Base-by-base conservation (phyloP, 2,888 invertebrate genomes). In the Blera fallax region DNA sequence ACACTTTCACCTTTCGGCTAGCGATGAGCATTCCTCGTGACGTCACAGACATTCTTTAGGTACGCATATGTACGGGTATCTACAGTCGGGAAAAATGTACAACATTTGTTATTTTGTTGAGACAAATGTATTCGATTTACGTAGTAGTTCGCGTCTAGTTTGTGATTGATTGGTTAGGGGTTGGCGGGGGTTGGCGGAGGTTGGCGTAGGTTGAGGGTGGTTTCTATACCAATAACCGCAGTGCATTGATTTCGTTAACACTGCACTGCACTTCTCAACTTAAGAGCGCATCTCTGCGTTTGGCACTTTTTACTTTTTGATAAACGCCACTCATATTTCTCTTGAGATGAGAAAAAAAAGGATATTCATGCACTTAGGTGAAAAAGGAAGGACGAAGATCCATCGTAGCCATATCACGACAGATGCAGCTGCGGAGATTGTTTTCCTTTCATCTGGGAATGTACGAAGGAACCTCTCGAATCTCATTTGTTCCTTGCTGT, bases 401-500 rank as follows among this genome's bases (percentile, higher is more conserved):
- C 48, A 50, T 45, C 2, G 18, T 32, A 56, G 40, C 52, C 60
- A 32, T 67, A 73, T 81, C 83, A 62, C 60, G 83, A 78, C 78
- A 78, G 78, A 78, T 83, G 65, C 82, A 83, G 81, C 34, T 64
- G 43, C 7, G 24, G 34, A 62, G 67, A 73, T 77, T 83, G 78
- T 78, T 83, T 78, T 83, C 62, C 72, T 78, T 83, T 78, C 83
- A 83, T 83, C 72, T 72, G 50, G 14, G 6, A 11, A 5, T 45
- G 52, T 16, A 52, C 10, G 50, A 50, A 29, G 48, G n/a, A 50
- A 62, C 64, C 62, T 79, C 16, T 72, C n/a, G 64, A 70, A 77
- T 65, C 56, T 65, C 77, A 72, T 77, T 58, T 70, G 72, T 65
- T 72, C 70, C 65, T 58, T 62, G 45, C 40, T 48, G 29, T 37